A percentile compares a stretch with the other conserved stretches of the same genome.
These are phyloP conservation scores for Sebastes ruberrimus DNA, from an alignment of 2,797 vertebrate genomes.

Conservation along the genomic window DNA sequence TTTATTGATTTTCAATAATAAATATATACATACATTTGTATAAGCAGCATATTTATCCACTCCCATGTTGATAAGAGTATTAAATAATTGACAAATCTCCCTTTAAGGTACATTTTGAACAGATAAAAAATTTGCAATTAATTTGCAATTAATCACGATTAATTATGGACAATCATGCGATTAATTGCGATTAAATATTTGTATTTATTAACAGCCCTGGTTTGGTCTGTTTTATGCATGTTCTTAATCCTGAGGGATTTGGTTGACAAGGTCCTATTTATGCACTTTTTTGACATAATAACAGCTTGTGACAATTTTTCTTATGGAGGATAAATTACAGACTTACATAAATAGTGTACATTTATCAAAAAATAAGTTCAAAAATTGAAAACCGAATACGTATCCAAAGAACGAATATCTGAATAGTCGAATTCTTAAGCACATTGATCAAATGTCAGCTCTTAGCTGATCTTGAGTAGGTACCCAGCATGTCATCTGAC, in stretches of 20 bases:
- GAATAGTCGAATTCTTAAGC: not conserved
- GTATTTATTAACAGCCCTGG: too few relatives aligned
- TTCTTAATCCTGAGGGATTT: not conserved
- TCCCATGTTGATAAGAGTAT: too few relatives aligned
- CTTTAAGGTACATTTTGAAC: too few relatives aligned
- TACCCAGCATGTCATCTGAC: not conserved
- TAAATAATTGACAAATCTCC: too few relatives aligned
- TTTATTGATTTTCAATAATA: too few relatives aligned
- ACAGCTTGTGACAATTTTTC: not conserved
- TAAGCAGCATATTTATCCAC: too few relatives aligned
- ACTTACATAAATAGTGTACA: not conserved
- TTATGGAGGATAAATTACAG: not conserved
- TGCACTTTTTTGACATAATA: not conserved
- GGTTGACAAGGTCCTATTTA: not conserved
- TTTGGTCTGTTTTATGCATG: too few relatives aligned
- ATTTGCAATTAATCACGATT: too few relatives aligned
- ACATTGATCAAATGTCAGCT: not conserved
- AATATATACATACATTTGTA: too few relatives aligned
- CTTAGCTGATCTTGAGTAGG: not conserved
- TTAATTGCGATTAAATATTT: too few relatives aligned
- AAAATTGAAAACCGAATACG: not conserved
- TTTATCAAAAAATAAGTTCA: not conserved
- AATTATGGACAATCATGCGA: too few relatives aligned
- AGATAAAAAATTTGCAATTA: too few relatives aligned
- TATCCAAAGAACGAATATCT: not conserved